phyloP scores from a whole-genome alignment of 2,888 invertebrate species.

The Zygogramma bicolorata region DNA sequence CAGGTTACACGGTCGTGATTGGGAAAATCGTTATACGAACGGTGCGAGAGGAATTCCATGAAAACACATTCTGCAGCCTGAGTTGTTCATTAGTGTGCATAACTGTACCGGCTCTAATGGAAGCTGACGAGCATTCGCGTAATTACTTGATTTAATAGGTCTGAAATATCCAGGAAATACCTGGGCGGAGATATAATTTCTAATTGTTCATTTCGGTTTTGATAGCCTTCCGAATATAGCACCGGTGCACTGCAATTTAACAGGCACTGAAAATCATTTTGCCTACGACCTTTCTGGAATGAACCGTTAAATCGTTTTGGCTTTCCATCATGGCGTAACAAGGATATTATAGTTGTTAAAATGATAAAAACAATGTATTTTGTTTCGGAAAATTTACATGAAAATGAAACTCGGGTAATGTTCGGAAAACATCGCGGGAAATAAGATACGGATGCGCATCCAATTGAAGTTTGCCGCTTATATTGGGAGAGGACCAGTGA shows the following conservation, averaged over 20 bases:
- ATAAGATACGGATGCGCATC: no score
- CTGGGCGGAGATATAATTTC: slow-evolving; percentile 4
- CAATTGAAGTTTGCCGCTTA: no score
- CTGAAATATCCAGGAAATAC: not conserved
- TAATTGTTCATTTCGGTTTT: slow-evolving; percentile 11
- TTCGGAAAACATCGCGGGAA: no score
- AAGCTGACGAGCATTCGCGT: slow-evolving; percentile 4
- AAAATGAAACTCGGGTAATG: no score
- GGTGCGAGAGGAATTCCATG: slow-evolving; percentile 11
- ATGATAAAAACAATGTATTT: no score
- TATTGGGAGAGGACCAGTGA: no score
- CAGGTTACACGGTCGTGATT: slow-evolving; percentile 43
- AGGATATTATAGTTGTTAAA: no score
- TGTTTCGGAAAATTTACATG: no score
- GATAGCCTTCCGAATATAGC: not conserved
- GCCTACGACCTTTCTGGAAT: no score
- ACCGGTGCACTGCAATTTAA: not conserved
- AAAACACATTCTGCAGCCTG: slow-evolving; percentile 13
- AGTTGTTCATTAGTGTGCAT: slow-evolving; percentile 12
- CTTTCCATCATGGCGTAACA: not conserved
- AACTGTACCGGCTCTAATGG: not conserved
- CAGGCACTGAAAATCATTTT: not conserved
- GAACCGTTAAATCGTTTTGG: not conserved
- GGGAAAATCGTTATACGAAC: slow-evolving; percentile 46
- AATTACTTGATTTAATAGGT: slow-evolving; percentile 5